Conservation (phyloP, 2,888 invertebrate genomes). For the Chydorus sphaericus region DNA sequence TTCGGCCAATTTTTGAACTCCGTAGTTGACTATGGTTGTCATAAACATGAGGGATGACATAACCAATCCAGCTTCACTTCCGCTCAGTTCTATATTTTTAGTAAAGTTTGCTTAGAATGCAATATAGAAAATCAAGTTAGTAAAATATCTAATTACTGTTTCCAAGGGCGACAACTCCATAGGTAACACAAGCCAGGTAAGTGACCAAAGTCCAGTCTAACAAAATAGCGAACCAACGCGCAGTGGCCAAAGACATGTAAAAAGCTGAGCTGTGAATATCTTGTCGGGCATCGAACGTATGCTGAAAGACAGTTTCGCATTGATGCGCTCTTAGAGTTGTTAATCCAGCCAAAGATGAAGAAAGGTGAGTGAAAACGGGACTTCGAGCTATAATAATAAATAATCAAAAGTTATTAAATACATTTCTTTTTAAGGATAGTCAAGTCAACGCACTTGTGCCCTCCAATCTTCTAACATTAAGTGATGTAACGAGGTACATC, state of each 20-base stretch:
- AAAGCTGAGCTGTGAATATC: conserved; percentile 68
- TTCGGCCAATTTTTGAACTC: conserved; percentile 82
- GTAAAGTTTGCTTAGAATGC: neutral
- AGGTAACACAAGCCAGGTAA: conserved; percentile 71
- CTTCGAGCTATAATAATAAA: conserved; percentile 29
- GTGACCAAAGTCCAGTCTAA: conserved; percentile 74
- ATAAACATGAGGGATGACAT: conserved; percentile 26
- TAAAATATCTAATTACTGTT: conserved; percentile 24
- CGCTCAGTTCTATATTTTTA: conserved; percentile 15
- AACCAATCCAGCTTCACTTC: conserved; percentile 25
- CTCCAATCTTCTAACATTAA: conserved; percentile 35
- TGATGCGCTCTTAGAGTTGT: conserved; percentile 43
- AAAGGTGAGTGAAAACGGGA: conserved; percentile 50
- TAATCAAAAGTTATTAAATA: too few relatives aligned
- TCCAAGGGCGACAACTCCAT: conserved; percentile 62
- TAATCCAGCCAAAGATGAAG: conserved; percentile 63
- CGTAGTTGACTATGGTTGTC: conserved; percentile 50
- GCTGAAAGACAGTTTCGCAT: conserved; percentile 28
- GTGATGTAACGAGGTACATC: conserved; percentile 32
- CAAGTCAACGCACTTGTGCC: conserved; percentile 35
- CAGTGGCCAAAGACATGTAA: conserved; percentile 75
- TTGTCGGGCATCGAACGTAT: conserved; percentile 27
- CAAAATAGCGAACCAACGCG: conserved; percentile 86
- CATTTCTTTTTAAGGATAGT: too few relatives aligned
- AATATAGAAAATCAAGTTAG: neutral